Evolutionary conservation across 1,140 invertebrate genomes (phyloP).

Genomic region (Heliconius hermathena): DNA sequence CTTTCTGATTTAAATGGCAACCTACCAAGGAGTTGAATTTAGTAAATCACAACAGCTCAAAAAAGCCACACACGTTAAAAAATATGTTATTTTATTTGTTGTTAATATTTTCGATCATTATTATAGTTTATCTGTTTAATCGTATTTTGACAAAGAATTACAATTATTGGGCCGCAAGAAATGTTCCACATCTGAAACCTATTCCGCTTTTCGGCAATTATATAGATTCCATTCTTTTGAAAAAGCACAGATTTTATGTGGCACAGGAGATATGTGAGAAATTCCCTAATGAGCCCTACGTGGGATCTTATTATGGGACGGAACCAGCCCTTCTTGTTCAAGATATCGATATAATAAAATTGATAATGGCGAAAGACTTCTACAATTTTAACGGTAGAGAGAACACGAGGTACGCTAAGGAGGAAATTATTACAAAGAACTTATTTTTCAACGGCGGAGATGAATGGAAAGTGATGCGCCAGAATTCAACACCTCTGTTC

Average conservation of each 20-base stretch:
- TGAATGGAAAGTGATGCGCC: constrained; percentile 45
- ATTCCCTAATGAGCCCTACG: constrained; percentile 60
- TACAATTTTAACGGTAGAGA: constrained; percentile 47
- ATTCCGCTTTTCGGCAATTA: constrained; percentile 68
- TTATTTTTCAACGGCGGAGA: constrained; percentile 47
- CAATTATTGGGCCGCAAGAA: constrained; percentile 67
- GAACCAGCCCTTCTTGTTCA: constrained; percentile 70
- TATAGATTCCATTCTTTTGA: constrained; percentile 24
- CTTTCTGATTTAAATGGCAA: neutral
- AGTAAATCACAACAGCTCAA: neutral
- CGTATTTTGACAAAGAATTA: constrained; percentile 17
- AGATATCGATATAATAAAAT: constrained; percentile 43
- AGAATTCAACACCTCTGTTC: constrained; percentile 43
- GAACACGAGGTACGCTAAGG: constrained; percentile 34
- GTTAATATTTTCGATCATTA: neutral
- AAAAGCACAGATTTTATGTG: neutral
- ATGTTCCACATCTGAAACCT: constrained; percentile 61
- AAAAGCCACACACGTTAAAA: neutral
- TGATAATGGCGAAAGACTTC: constrained; percentile 43
- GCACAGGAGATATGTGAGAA: constrained; percentile 50
- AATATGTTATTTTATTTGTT: neutral
- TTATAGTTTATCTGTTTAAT: neutral
- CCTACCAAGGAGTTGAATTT: neutral
- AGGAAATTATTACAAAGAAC: constrained; percentile 38
- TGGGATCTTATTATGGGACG: constrained; percentile 68